Evolutionary conservation across 2,888 invertebrate species (phyloP).

Genomic region (Lumbricus terrestris): DNA sequence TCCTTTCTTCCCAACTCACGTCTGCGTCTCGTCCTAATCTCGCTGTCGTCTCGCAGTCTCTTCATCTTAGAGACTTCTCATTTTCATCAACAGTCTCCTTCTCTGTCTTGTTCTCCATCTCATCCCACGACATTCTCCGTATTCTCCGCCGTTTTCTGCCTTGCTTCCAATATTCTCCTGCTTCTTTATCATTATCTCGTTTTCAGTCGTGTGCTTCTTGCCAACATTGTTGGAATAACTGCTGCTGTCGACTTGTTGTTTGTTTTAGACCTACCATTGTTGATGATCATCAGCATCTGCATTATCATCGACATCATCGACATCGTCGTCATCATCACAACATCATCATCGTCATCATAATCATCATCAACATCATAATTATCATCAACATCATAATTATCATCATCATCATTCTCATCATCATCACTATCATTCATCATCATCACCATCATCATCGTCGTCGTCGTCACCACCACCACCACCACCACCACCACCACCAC

Average conservation of each 20-base stretch:
- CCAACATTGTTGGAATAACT: not conserved
- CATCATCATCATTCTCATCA: not conserved
- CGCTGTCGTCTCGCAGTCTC: not conserved
- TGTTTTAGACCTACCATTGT: no score
- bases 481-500: not conserved
- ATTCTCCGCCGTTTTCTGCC: not conserved
- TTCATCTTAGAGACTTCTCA: not conserved
- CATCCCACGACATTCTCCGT: not conserved
- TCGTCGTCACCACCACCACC: not conserved
- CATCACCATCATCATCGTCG: no score
- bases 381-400: not conserved
- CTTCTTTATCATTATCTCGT: no score
- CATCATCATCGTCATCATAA: not conserved
- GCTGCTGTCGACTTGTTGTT: no score
- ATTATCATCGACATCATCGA: no score
- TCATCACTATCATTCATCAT: no score
- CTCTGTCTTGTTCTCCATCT: not conserved
- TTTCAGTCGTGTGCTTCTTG: not conserved
- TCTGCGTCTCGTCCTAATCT: not conserved
- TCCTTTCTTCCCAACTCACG: no score
- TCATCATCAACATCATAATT: not conserved
- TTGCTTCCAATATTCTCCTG: not conserved
- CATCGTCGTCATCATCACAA: no score
- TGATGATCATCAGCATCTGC: no score
- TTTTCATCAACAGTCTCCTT: not conserved